A percentile compares a stretch with the other conserved stretches of the same genome.
phyloP scores from a whole-genome alignment of 2,797 vertebrate genomes.

The Triplophysa yarkandensis region DNA sequence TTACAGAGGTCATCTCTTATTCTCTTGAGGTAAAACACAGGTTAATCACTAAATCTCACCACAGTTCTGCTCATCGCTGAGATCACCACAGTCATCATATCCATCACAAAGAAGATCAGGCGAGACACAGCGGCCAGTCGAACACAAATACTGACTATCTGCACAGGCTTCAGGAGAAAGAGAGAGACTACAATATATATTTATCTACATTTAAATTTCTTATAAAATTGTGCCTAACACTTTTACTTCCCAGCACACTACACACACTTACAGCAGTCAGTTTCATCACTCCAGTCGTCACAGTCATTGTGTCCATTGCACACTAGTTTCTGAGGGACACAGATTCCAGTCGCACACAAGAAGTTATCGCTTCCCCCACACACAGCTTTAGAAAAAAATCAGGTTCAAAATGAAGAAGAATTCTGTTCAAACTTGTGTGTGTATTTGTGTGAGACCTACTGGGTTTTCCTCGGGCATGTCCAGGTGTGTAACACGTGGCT shows the following conservation, averaged over 20 bases:
- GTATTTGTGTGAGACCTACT: slow-evolving; percentile 70
- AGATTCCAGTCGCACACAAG: slow-evolving; percentile 85
- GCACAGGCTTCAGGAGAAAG: slow-evolving; percentile 76
- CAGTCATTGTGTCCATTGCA: slow-evolving; percentile 96
- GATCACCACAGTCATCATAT: slow-evolving; percentile 93
- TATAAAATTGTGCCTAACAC: too few relatives aligned
- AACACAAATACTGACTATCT: slow-evolving; percentile 77
- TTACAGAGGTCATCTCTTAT: too few relatives aligned
- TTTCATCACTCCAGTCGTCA: slow-evolving; percentile 93
- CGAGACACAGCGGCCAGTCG: slow-evolving; percentile 86
- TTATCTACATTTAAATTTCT: neutral
- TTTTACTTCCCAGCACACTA: neutral
- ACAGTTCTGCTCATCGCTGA: slow-evolving; percentile 90
- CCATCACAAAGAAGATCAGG: slow-evolving; percentile 86
- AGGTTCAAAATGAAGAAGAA: neutral
- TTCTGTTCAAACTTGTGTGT: neutral
- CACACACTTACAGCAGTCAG: slow-evolving; percentile 82
- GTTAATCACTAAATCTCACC: slow-evolving; percentile 71
- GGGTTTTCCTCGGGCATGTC: slow-evolving; percentile 80
- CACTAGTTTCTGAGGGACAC: slow-evolving; percentile 84
- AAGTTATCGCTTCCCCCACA: slow-evolving; percentile 84
- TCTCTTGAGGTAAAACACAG: too few relatives aligned
- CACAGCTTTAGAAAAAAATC: slow-evolving; percentile 68
- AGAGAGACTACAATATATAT: neutral
- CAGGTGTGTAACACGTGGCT: slow-evolving; percentile 81